Evolutionary conservation across 2,113 vertebrate species (phyloP), one percentile per base, ranked within the genome.

Genomic region (Gobio gobio): DNA sequence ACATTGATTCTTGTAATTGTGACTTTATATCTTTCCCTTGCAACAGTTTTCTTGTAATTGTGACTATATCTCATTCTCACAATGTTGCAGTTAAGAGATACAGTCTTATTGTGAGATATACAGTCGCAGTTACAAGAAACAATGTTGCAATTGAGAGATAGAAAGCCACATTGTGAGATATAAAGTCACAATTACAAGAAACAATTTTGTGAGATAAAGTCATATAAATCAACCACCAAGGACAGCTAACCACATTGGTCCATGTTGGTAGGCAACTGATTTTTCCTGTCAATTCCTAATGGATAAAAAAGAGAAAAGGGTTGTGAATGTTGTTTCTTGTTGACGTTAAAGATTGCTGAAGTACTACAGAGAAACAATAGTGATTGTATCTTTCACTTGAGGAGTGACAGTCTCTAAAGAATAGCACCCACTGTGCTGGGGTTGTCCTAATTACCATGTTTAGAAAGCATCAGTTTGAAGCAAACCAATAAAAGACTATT

Each of bases 371-470:
- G 36, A 49, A 36, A 47, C 24, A n/a, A 54, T 49, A 13, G 24
- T 51, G 29, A 64, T 64, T 6, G 56, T 29, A 22, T 51, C 9
- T 36, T 82, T 82, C 2, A 26, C 47, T 56, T 78, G 10, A 29
- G 10, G 40, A 22, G 45, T 66, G 61, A 22, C 10, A 51, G 24
- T 72, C 33, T 64, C 43, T 8, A 82, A 82, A 43, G 20, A 70
- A 10, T 24, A 80, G 58, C 24, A 45, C 16, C 24, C n/a, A 14
- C 8, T 66, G 80, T 56, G 64, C 29, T 82, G 22, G 43, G 61
- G 51, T 72, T 56, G 29, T 43, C 74, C 88, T 91, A 91, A 93
- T 92, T 85, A 91, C 80, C 86, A 82, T 47, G 73, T 89, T 74
- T 89, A 87, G 78, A 86, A 84, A 87, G 91, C 86, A 87, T 84